Percentiles rank a stretch among this genome's conserved stretches.
phyloP scores from a whole-genome alignment of 2,113 vertebrate species.

The Toxostoma redivivum region DNA sequence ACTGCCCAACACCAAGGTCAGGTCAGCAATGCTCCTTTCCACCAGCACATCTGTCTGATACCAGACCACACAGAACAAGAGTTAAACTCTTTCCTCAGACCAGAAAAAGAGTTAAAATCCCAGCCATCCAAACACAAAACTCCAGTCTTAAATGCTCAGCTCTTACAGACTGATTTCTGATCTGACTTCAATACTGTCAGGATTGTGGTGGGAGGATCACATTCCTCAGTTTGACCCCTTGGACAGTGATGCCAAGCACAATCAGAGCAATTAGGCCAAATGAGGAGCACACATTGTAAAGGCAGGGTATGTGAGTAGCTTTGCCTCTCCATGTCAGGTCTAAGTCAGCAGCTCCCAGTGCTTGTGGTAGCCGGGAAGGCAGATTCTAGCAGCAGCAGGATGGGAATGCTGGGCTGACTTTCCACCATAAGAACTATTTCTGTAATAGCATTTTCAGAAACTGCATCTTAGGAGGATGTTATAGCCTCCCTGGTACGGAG shows the following conservation, averaged over 20 bases:
- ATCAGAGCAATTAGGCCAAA: background rate
- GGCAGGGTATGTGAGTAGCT: background rate
- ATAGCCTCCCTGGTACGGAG: background rate
- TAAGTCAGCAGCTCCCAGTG: background rate
- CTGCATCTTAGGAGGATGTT: background rate
- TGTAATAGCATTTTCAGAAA: background rate
- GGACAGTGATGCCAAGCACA: background rate
- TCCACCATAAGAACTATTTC: background rate
- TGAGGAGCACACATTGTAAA: background rate
- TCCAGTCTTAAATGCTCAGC: background rate
- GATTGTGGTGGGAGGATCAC: background rate
- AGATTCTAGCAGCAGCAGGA: background rate
- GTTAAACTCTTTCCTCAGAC: background rate
- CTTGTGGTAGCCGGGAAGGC: background rate
- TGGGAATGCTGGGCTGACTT: background rate
- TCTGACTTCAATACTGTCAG: background rate
- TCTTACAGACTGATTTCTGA: background rate
- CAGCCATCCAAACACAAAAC: background rate
- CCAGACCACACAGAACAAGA: background rate
- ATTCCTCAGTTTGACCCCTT: background rate
- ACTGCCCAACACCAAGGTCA: accelerated
- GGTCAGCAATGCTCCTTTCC: background rate
- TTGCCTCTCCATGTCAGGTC: background rate
- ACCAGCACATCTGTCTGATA: background rate
- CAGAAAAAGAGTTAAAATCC: background rate